phyloP scores from a whole-genome alignment of 1,140 invertebrate genomes.

The Drosophila obscura region DNA sequence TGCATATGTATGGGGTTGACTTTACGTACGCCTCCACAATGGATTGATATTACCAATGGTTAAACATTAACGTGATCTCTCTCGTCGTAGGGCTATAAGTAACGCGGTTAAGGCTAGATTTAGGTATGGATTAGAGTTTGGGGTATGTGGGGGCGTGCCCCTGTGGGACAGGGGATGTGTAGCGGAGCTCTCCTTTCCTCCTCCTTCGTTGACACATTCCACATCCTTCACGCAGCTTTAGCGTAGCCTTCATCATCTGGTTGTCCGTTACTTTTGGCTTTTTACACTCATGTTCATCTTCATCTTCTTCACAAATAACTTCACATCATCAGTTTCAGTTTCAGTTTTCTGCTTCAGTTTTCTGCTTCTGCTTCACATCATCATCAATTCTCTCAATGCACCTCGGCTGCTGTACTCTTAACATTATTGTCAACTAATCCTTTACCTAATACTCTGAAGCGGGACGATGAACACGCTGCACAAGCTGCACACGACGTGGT shows the following conservation, averaged over 20 bases:
- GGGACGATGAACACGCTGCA: conserved; percentile 25
- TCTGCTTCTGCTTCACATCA: no score
- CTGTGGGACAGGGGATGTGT: no score
- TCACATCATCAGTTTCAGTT: no score
- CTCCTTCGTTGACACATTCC: conserved; percentile 1
- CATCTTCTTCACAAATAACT: no score
- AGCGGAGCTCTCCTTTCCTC: not conserved
- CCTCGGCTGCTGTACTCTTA: conserved; percentile 29
- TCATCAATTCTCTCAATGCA: conserved; percentile 2
- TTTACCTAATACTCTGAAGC: conserved; percentile 32
- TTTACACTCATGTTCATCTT: conserved; percentile 36
- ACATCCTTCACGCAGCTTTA: not conserved
- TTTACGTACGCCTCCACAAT: conserved; percentile 40
- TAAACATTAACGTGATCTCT: conserved; percentile 26
- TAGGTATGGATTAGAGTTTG: conserved; percentile 1
- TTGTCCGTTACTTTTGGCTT: conserved; percentile 29
- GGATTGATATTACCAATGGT: conserved; percentile 35
- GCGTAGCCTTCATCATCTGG: not conserved
- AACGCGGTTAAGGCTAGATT: conserved; percentile 29
- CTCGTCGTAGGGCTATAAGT: conserved; percentile 32
- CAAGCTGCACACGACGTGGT: conserved; percentile 20
- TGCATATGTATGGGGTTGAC: conserved; percentile 71
- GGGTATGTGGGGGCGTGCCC: not conserved
- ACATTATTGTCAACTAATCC: conserved; percentile 76
- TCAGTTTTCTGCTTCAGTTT: not conserved